Percentiles rank a stretch among this genome's conserved stretches.
Conservation (phyloP, 2,797 vertebrate species). For the Cirrhinus mrigala region DNA sequence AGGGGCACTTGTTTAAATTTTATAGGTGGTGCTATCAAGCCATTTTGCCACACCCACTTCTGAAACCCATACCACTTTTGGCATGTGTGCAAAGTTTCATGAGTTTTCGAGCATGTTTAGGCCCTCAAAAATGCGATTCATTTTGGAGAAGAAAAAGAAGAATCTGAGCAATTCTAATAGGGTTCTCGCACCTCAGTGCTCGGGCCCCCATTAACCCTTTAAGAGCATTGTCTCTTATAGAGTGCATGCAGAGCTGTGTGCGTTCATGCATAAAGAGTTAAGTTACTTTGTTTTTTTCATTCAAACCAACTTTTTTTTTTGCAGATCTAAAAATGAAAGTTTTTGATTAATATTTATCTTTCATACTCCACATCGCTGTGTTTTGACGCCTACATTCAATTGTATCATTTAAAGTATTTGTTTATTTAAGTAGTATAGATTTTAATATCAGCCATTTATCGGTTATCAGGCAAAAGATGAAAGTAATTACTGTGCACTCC, state of each 20-base stretch:
- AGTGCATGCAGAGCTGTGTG: conserved; percentile 2
- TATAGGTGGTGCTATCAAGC: too few species aligned
- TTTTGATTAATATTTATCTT: background rate
- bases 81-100: too few species aligned
- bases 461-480: background rate
- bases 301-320: background rate
- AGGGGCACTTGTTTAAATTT: too few species aligned
- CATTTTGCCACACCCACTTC: too few species aligned
- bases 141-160: too few species aligned
- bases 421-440: background rate
- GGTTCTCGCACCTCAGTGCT: too few species aligned
- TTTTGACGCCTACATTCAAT: background rate
- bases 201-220: too few species aligned
- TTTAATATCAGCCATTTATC: background rate
- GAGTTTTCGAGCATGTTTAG: too few species aligned
- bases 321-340: background rate
- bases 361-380: background rate
- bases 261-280: background rate
- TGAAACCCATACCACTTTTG: too few species aligned
- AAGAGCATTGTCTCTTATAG: too few species aligned
- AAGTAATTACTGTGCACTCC: background rate
- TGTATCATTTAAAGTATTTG: background rate
- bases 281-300: background rate
- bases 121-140: too few species aligned
- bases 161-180: too few species aligned